These are phyloP conservation scores for Todiramphus saurophagus DNA, from an alignment of 2,113 vertebrate genomes.

Conservation along the genomic window DNA sequence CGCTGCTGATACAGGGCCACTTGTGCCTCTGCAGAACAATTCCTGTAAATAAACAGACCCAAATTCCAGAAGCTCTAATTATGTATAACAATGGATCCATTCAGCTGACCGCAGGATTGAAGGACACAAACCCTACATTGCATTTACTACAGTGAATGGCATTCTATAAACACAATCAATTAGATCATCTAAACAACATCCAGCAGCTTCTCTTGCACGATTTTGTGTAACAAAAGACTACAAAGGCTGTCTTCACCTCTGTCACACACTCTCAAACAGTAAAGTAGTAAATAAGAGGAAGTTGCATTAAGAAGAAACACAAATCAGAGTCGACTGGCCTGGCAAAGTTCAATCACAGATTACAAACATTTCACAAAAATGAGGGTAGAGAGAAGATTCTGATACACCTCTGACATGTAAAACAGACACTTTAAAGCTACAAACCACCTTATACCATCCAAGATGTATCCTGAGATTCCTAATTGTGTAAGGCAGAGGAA, in stretches of 20 bases:
- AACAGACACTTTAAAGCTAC: not conserved
- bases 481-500: not conserved
- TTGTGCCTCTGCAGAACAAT: not conserved
- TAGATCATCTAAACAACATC: slow-evolving; percentile 40
- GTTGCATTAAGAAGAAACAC: not conserved
- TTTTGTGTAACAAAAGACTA: slow-evolving; percentile 10
- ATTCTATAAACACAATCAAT: slow-evolving; percentile 21
- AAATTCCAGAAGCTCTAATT: slow-evolving; percentile 53
- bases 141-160: slow-evolving; percentile 37
- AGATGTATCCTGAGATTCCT: not conserved
- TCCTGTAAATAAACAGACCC: slow-evolving; percentile 18
- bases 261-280: not conserved
- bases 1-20: not conserved
- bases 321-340: not conserved
- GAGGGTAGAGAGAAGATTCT: not conserved
- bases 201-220: slow-evolving; percentile 30
- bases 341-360: not conserved
- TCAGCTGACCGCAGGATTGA: not conserved
- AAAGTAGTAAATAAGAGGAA: slow-evolving; percentile 26
- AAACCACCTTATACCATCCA: not conserved
- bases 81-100: slow-evolving; percentile 5
- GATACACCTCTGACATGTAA: not conserved
- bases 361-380: not conserved
- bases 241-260: slow-evolving; percentile 23
- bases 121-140: not conserved